These are phyloP conservation scores for Glossosoma conforme DNA, from an alignment of 1,140 invertebrate genomes.

Conservation along the genomic window DNA sequence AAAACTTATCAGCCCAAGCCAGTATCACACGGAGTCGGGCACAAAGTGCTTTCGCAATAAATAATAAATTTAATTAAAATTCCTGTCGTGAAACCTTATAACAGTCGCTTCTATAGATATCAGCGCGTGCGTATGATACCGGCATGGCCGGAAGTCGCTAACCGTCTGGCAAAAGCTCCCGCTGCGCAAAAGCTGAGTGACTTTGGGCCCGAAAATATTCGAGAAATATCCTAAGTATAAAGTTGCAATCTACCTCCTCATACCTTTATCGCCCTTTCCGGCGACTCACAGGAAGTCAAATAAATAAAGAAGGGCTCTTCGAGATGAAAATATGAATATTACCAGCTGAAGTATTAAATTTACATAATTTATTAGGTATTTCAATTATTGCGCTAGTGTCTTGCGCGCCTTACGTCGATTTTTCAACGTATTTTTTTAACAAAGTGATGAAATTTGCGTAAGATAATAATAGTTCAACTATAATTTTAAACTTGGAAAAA, in stretches of 20 bases:
- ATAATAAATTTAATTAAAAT: conserved; percentile 34
- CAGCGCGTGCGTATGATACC: conserved; percentile 12
- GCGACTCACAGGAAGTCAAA: conserved; percentile 24
- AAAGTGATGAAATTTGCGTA: too few species aligned
- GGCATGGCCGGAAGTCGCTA: conserved; percentile 8
- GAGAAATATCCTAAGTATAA: conserved; percentile 28
- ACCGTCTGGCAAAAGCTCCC: not conserved
- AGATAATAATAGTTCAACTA: too few species aligned
- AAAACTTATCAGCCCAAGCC: conserved; percentile 17
- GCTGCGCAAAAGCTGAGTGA: conserved; percentile 1
- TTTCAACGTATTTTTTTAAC: too few species aligned
- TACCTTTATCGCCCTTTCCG: conserved; percentile 29
- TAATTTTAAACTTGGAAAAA: too few species aligned
- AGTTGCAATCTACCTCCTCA: conserved; percentile 26
- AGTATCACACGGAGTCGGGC: conserved; percentile 11
- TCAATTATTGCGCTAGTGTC: too few species aligned
- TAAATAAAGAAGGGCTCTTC: conserved; percentile 3
- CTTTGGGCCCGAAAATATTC: conserved; percentile 24
- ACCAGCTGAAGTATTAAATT: too few species aligned
- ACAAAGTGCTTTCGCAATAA: conserved; percentile 29
- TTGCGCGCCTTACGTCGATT: too few species aligned
- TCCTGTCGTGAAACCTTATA: conserved; percentile 28
- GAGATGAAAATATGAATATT: too few species aligned
- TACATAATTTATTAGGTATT: too few species aligned
- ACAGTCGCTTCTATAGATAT: conserved; percentile 27